Evolutionary conservation across 1,140 invertebrate genomes (phyloP), one percentile per base, ranked within the genome.

Genomic region (Cataglyphis hispanica): DNA sequence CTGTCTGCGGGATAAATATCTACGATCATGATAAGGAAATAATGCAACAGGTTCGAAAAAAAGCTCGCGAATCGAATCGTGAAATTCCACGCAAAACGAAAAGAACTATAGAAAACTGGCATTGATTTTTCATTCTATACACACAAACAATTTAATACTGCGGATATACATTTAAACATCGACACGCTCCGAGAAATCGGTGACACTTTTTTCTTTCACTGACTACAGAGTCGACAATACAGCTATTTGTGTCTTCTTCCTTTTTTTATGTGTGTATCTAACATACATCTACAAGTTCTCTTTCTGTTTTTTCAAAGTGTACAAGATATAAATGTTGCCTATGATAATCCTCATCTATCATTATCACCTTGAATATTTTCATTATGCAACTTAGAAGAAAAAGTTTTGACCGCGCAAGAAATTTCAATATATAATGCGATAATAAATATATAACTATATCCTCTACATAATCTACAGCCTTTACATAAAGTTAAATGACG

Each of bases 141-240:
- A 50, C 46, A 50, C 89, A 93, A 93, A 93, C 91, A 70, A 87
- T 90, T 93, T 92, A 93, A 92, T 93, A 92, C 92, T 93, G 92
- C 86, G 89, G 76, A 91, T 93, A 93, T 91, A 93, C 81, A 91
- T 46, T 74, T 91, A 76, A 87, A 89, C 86, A 88, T 81, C 31
- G 60, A 87, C 60, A 16, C 34, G 43, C 31, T 43, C 43, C 76
- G 31, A 86, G 53, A 50, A 77, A 76, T 58, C 58, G 58, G 61
- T 61, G 43, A 60, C 84, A 86, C 72, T 72, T 72, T 66, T 37
- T 58, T 22, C 19, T 74, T 84, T 77, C 76, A 89, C 27, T 70
- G 58, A 60, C 87, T 89, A 89, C 74, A 87, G 63, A 86, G 58
- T 90, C 86, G 66, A 88, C 85, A 76, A 63, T 91, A 91, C 90